phyloP scores from a whole-genome alignment of 2,888 invertebrate genomes.

The Marronus borbonicus region DNA sequence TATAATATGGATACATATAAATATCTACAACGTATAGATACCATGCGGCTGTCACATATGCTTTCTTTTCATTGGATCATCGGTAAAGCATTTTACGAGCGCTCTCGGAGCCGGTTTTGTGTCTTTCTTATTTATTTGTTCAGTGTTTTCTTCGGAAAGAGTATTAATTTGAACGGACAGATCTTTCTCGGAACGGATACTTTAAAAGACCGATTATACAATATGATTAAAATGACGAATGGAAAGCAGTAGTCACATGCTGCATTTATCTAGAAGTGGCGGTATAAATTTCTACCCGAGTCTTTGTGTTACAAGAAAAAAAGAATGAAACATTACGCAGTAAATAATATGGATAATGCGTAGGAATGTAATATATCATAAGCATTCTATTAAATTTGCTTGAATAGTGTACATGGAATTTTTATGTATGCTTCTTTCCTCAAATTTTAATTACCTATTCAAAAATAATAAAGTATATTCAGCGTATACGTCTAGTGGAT shows the following conservation, averaged over 20 bases:
- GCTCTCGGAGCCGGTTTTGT: constrained; percentile 35
- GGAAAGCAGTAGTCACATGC: constrained; percentile 6
- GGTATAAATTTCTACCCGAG: neutral
- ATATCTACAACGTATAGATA: constrained; percentile 23
- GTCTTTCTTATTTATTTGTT: constrained; percentile 39
- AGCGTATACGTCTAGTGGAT: too few relatives aligned
- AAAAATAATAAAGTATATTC: too few relatives aligned
- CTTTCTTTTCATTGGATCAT: constrained; percentile 41
- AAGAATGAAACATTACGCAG: neutral
- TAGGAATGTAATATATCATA: too few relatives aligned
- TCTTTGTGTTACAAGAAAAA: neutral
- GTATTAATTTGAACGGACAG: constrained; percentile 41
- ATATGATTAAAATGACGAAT: constrained; percentile 27
- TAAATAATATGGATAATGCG: too few relatives aligned
- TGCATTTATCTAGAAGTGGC: constrained; percentile 1
- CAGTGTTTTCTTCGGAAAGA: constrained; percentile 43
- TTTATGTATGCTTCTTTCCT: too few relatives aligned
- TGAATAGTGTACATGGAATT: too few relatives aligned
- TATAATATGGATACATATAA: constrained; percentile 5
- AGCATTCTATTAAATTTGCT: too few relatives aligned
- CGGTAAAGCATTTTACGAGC: constrained; percentile 40
- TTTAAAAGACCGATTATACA: constrained; percentile 22
- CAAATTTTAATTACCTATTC: too few relatives aligned
- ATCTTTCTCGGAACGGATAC: constrained; percentile 37
- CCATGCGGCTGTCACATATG: constrained; percentile 37